Evolutionary conservation across 1,140 invertebrate genomes (phyloP), one percentile per base, ranked within the genome.

Genomic region (Drosophila setifemur): DNA sequence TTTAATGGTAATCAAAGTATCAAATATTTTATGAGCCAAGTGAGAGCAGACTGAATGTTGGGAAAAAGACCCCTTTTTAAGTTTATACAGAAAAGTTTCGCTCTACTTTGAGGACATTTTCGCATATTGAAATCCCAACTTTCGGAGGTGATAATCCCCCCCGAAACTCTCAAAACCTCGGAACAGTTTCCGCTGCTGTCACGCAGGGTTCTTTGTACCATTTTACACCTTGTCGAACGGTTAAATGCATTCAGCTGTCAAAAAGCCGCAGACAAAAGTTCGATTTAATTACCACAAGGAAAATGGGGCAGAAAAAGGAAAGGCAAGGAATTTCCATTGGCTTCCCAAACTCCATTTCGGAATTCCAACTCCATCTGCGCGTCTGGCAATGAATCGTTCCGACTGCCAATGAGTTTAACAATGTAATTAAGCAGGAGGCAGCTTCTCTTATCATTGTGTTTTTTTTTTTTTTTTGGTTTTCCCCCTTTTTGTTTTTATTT

Each of bases 231-330:
- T 68, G 53, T 48, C 66, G 57, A 77, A 39, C 35, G 37, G 25
- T 77, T 53, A 44, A 76, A 60, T 73, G 49, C 68, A 72, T 72
- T 70, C 58, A 48, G 25, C 55, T 58, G 49, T 50, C 73, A 66
- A 69, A 67, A 61, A 64, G 52, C 53, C 71, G 47, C 47, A 75
- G 69, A 66, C 54, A 57, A 76, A 71, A 75, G 76, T 60, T 52
- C 67, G 67, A 77, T 77, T 69, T 70, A 61, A 73, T 54, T 55
- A 73, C 52, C 40, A 73, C 72, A 60, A 16, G 7, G 54, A 54
- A 39, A 31, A 29, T 12, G 43, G 25, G 43, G n/a, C 25, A 58
- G 47, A 29, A 47, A 58, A 53, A 39, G 43, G 39, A 58, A 53
- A 39, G 43, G 39, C 33, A 18, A 25, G 19, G 31, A 19, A 66